Percentiles rank a stretch among this genome's conserved stretches.
Evolutionary conservation across 2,797 vertebrate species (phyloP).

Genomic region (Bovichtus variegatus): DNA sequence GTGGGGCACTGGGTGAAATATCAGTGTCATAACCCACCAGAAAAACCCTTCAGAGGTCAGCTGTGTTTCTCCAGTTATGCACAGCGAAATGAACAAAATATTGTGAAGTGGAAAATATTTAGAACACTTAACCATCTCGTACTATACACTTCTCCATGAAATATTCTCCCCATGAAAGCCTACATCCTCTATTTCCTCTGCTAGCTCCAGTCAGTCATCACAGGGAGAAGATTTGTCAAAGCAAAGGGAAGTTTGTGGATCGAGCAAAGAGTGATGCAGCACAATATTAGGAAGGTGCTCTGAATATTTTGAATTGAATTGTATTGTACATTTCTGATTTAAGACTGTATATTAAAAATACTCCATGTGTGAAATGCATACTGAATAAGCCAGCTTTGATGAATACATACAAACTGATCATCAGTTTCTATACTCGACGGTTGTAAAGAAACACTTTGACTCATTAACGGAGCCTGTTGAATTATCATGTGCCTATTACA

Average conservation of each 20-base stretch:
- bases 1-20: neutral
- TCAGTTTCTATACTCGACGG: neutral
- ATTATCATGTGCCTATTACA: neutral
- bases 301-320: slow-evolving; percentile 19
- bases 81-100: slow-evolving; percentile 7
- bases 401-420: neutral
- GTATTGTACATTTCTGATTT: slow-evolving; percentile 27
- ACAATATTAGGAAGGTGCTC: neutral
- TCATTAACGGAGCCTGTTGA: neutral
- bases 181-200: neutral
- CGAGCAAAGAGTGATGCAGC: neutral
- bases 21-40: slow-evolving; percentile 5
- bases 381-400: neutral
- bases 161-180: neutral
- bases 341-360: slow-evolving; percentile 30
- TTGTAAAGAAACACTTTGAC: neutral
- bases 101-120: slow-evolving; percentile 1
- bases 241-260: neutral
- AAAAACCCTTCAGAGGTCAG: neutral
- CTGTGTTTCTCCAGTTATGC: neutral
- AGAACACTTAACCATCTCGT: neutral
- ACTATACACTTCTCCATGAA: neutral
- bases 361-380: slow-evolving; percentile 2
- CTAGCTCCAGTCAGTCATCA: neutral
- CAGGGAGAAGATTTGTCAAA: neutral